Conservation (phyloP, 2,888 invertebrate species). For the Sinodicranocentrus sp. region DNA sequence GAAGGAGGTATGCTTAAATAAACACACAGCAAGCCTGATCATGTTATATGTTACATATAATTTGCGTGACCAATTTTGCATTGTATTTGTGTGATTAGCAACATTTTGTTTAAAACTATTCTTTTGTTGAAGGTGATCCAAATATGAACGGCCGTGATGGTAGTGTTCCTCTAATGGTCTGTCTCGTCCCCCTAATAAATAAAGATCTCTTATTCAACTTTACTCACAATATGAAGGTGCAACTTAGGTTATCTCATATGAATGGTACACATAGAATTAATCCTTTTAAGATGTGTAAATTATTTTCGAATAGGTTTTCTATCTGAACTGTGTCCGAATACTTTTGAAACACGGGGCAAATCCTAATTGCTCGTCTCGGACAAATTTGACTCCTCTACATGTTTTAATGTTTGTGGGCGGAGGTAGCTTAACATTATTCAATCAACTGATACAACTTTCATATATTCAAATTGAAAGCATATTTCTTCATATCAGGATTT, state of each 20-base stretch:
- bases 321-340: constrained; percentile 85
- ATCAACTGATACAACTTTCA: no score
- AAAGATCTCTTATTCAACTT: constrained; percentile 86
- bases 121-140: constrained; percentile 52
- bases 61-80: no score
- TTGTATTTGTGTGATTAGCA: no score
- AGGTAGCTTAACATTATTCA: constrained; percentile 33
- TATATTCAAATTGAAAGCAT: background rate
- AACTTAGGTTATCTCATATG: no score
- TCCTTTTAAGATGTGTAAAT: background rate
- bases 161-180: constrained; percentile 86
- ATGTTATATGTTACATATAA: no score
- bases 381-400: constrained; percentile 85
- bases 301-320: constrained; percentile 83
- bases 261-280: no score
- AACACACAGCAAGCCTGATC: no score
- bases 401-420: constrained; percentile 86
- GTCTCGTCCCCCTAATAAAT: constrained; percentile 86
- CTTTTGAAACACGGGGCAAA: constrained; percentile 86
- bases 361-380: constrained; percentile 85
- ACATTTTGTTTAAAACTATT: constrained; percentile 1
- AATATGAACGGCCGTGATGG: constrained; percentile 82
- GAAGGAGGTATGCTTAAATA: constrained; percentile 80
- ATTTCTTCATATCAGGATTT: background rate
- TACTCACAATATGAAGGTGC: constrained; percentile 86